Evolutionary conservation across 2,797 vertebrate species (phyloP).

Genomic region (Betta splendens): DNA sequence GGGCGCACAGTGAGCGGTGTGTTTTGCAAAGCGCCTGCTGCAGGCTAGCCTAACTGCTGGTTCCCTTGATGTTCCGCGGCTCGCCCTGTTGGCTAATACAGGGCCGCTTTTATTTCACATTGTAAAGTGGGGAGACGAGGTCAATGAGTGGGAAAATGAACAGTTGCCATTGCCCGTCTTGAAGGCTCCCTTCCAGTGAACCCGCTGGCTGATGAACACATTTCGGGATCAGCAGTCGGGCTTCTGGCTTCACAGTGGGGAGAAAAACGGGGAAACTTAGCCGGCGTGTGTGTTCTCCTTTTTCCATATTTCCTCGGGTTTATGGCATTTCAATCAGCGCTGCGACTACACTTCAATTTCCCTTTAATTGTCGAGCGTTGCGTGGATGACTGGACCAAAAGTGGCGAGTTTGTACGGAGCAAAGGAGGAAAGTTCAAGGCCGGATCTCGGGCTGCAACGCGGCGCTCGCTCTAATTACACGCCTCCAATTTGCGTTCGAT

Average conservation of each 20-base stretch:
- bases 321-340: slow-evolving; percentile 27
- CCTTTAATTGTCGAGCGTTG: slow-evolving; percentile 30
- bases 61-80: slow-evolving; percentile 24
- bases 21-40: slow-evolving; percentile 24
- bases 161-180: slow-evolving; percentile 70
- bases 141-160: slow-evolving; percentile 74
- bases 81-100: slow-evolving; percentile 39
- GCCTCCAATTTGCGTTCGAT: slow-evolving; percentile 30
- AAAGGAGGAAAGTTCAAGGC: slow-evolving; percentile 16
- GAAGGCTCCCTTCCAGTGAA: slow-evolving; percentile 53
- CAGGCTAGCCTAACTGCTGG: slow-evolving; percentile 17
- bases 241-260: slow-evolving; percentile 23
- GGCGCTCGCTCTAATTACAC: slow-evolving; percentile 38
- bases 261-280: slow-evolving; percentile 23
- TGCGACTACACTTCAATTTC: slow-evolving; percentile 32
- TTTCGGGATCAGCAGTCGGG: slow-evolving; percentile 28
- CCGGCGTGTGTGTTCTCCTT: slow-evolving; percentile 32
- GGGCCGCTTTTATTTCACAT: slow-evolving; percentile 78
- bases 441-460: slow-evolving; percentile 5
- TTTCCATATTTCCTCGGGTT: slow-evolving; percentile 34
- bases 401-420: slow-evolving; percentile 3
- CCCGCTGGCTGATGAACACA: slow-evolving; percentile 49
- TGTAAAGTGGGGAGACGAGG: slow-evolving; percentile 74
- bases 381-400: slow-evolving; percentile 18
- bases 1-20: slow-evolving; percentile 19